Percentiles rank a stretch among this genome's conserved stretches.
Conservation (phyloP, 2,888 invertebrate genomes). For the Pollenia griseotomentosa region DNA sequence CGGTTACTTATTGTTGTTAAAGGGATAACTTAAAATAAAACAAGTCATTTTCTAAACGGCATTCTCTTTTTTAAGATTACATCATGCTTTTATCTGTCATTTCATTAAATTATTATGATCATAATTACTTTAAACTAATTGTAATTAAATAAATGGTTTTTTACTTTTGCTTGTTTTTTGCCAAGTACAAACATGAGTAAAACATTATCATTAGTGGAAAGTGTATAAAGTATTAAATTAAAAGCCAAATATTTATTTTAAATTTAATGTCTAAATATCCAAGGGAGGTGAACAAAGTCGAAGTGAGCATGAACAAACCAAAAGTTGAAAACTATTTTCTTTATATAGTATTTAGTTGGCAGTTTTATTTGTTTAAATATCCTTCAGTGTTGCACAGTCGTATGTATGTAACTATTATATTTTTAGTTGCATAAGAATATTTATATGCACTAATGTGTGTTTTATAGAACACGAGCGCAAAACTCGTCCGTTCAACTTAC, state of each 20-base stretch:
- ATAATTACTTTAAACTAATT: conserved; percentile 14
- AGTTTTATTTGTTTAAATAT: conserved; percentile 21
- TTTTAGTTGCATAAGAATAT: too few relatives aligned
- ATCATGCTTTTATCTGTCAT: conserved; percentile 9
- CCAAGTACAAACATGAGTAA: not conserved
- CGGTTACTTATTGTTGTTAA: too few relatives aligned
- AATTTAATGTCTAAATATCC: not conserved
- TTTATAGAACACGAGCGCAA: too few relatives aligned
- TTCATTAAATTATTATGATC: conserved; percentile 4
- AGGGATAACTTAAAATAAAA: too few relatives aligned
- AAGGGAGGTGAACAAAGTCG: not conserved
- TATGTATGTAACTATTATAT: not conserved
- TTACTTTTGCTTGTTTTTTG: not conserved
- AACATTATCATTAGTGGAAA: not conserved
- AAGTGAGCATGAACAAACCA: not conserved
- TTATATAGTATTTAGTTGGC: not conserved
- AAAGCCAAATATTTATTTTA: conserved; percentile 8
- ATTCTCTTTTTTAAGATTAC: too few relatives aligned
- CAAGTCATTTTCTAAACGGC: too few relatives aligned
- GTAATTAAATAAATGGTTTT: conserved; percentile 12
- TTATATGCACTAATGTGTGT: too few relatives aligned
- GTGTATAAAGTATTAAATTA: not conserved
- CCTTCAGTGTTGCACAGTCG: not conserved
- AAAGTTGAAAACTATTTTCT: not conserved
- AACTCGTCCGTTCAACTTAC: too few relatives aligned